These are phyloP conservation scores for Stegodyphus mimosarum DNA, from an alignment of 1,140 invertebrate species.

Conservation along the genomic window DNA sequence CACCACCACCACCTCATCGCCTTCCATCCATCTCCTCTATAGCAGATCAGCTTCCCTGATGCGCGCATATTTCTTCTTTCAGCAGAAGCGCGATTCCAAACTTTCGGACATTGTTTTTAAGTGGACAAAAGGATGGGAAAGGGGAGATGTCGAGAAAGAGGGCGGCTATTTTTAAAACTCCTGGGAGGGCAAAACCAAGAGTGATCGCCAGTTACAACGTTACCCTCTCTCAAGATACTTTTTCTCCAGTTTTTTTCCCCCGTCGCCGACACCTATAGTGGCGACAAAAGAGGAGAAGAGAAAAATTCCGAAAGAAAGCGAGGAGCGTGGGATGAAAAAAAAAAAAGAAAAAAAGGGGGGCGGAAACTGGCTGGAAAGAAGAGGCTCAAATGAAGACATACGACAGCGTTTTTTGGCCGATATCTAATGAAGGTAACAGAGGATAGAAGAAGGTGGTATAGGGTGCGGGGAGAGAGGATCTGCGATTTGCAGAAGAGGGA, in stretches of 20 bases:
- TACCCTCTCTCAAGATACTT: conserved; percentile 11
- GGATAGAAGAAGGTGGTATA: conserved; percentile 7
- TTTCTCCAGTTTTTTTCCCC: neutral
- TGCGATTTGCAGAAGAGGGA: conserved; percentile 33
- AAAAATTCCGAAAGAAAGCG: conserved; percentile 1
- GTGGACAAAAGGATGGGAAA: conserved; percentile 27
- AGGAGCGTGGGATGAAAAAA: neutral
- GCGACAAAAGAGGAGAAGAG: conserved; percentile 36
- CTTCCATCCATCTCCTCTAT: conserved; percentile 20
- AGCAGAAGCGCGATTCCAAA: conserved; percentile 19
- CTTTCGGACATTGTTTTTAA: conserved; percentile 57
- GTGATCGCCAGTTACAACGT: conserved; percentile 57
- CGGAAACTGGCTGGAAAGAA: neutral
- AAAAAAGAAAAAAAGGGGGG: conserved; percentile 13
- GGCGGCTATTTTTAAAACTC: conserved; percentile 58
- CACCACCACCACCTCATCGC: neutral
- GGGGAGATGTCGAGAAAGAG: neutral
- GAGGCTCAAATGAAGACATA: conserved; percentile 58
- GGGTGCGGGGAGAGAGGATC: neutral
- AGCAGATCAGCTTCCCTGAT: conserved; percentile 35
- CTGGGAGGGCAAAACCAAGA: conserved; percentile 46
- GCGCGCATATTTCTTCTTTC: conserved; percentile 59
- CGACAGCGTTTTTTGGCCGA: conserved; percentile 53
- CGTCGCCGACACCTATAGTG: conserved; percentile 44
- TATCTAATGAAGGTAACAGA: conserved; percentile 59